Evolutionary conservation across 2,888 invertebrate genomes (phyloP).

Genomic region (Epinotia ramella): DNA sequence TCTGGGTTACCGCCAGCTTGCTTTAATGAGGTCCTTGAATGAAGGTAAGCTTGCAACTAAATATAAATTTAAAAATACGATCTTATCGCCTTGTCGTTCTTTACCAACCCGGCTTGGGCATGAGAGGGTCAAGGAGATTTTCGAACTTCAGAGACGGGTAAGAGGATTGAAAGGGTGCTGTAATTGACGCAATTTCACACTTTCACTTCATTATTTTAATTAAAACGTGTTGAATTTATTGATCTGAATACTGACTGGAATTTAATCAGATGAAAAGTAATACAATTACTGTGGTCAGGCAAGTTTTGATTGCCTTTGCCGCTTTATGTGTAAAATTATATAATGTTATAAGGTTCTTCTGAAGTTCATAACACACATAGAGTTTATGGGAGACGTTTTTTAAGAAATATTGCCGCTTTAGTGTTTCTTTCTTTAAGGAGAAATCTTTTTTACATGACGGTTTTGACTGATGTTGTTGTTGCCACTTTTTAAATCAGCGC

Average conservation of each 20-base stretch:
- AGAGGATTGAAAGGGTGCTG: conserved; percentile 7
- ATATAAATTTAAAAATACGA: conserved; percentile 15
- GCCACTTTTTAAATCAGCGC: too few relatives aligned
- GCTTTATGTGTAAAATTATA: too few relatives aligned
- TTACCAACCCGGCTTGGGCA: background rate
- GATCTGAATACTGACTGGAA: conserved; percentile 13
- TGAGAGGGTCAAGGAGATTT: conserved; percentile 24
- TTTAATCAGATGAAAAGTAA: background rate
- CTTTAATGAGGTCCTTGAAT: conserved; percentile 37
- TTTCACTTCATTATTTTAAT: conserved; percentile 25
- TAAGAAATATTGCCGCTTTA: too few relatives aligned
- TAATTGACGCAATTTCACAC: conserved; percentile 27
- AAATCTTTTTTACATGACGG: too few relatives aligned
- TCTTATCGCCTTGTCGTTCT: conserved; percentile 8
- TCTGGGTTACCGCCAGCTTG: conserved; percentile 29
- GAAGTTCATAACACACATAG: too few relatives aligned
- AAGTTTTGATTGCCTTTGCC: too few relatives aligned
- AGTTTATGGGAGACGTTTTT: too few relatives aligned
- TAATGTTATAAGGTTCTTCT: too few relatives aligned
- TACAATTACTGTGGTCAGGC: background rate
- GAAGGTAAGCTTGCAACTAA: conserved; percentile 24
- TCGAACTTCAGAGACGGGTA: background rate
- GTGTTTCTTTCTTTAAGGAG: too few relatives aligned
- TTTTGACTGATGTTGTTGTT: too few relatives aligned
- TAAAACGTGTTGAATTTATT: conserved; percentile 6